Evolutionary conservation across 2,113 vertebrate genomes (phyloP), one percentile per base, ranked within the genome.

Genomic region (Stegastes partitus): DNA sequence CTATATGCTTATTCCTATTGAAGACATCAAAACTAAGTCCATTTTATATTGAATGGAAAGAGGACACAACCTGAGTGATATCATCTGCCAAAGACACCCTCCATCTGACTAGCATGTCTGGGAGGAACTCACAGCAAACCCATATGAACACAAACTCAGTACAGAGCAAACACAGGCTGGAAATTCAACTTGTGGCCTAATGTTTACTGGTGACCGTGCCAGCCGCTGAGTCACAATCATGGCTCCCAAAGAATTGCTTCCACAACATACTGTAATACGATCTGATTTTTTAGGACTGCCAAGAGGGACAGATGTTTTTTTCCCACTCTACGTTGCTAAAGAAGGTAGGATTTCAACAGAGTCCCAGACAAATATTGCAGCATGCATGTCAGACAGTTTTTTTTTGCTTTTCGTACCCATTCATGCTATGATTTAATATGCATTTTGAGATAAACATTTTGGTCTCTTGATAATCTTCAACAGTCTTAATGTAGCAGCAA

Each of bases 341-440:
- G 26, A 49, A 51, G 49, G 55, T 31, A 22, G 4, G 39, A 49
- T 54, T 59, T 65, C 21, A 42, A 14, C 47, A 71, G 39, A 31
- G 28, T 15, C 22, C 3, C 23, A 34, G 42, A 70, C 2, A 53
- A 80, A 73, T 47, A 67, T 79, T 53, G 37, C 59, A 61, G 26
- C 8, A 39, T 8, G 3, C 14, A 42, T 26, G 14, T 68, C 3
- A 28, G 28, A 19, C n/a, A 26, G 37, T 50, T 28, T 7, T 5
- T 28, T 42, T 65, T 53, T n/a, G 23, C 49, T 69, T 56, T 55
- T 19, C 10, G 12, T 55, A 5, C 6, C 22, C 23, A 19, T 12
- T 9, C 9, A n/a, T 3, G 16, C 16, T 47, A 1, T 47, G 42
- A 47, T 23, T 53, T 53, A 21, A 53, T 26, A 42, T 25, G 16